These are phyloP conservation scores for Leptinotarsa peninsularis DNA, from an alignment of 2,888 invertebrate genomes.

Conservation along the genomic window DNA sequence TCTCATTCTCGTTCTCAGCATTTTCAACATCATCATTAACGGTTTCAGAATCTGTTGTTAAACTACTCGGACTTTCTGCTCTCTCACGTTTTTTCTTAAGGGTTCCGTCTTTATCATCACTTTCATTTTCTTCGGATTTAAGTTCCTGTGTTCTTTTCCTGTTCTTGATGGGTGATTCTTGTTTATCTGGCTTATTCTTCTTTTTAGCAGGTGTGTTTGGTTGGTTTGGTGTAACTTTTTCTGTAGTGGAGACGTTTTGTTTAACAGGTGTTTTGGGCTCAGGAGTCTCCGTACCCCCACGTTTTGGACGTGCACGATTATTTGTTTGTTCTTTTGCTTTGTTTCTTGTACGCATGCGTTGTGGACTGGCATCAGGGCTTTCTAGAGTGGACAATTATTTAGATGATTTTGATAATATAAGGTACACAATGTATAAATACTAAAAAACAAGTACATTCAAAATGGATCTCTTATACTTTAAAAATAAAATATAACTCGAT, in stretches of 20 bases:
- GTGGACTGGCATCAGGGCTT: constrained; percentile 85
- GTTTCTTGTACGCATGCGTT: constrained; percentile 90
- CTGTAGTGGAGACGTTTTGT: constrained; percentile 49
- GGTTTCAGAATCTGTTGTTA: constrained; percentile 87
- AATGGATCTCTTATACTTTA: too few relatives aligned
- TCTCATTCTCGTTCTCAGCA: constrained; percentile 62
- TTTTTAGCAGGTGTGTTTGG: constrained; percentile 47
- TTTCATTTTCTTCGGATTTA: constrained; percentile 63
- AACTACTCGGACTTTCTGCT: constrained; percentile 80
- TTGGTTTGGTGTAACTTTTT: constrained; percentile 28
- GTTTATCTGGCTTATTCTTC: constrained; percentile 59
- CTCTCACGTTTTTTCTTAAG: constrained; percentile 68
- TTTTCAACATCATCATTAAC: constrained; percentile 76
- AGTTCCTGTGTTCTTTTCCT: constrained; percentile 66
- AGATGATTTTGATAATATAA: neutral
- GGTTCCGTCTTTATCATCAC: constrained; percentile 67
- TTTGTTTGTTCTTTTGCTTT: constrained; percentile 80
- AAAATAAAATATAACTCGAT: too few relatives aligned
- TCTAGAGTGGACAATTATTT: constrained; percentile 58
- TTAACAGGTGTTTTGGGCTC: constrained; percentile 70
- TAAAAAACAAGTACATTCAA: neutral
- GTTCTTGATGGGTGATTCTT: constrained; percentile 70
- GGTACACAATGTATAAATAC: neutral
- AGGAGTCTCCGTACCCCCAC: constrained; percentile 66
- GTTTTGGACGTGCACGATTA: constrained; percentile 70